Evolutionary conservation across 2,113 vertebrate genomes (phyloP), one percentile per base, ranked within the genome.

Genomic region (Bagarius yarrelli): DNA sequence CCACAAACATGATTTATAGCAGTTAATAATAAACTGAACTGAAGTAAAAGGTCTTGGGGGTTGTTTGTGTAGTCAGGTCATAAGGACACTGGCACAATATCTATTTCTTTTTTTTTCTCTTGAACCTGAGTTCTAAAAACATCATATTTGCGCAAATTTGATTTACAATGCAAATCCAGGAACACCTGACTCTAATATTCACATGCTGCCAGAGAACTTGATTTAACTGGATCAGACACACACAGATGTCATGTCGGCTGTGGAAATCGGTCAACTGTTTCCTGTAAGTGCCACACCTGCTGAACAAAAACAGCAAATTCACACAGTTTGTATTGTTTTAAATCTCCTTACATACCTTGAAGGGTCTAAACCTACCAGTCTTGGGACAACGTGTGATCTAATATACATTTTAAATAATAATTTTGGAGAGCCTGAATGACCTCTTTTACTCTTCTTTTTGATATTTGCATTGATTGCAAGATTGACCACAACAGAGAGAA

Each of bases 141-240:
- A n/a, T 47, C 34, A 76, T 25, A 30, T 59, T 44, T 15, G 9
- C 16, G 56, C 23, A 44, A 25, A 44, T 44, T 27, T 60, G n/a
- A 79, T 69, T 69, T 69, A 40, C 40, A 61, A 32, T 72, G 19
- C 40, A 19, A 60, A 71, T 80, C 53, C 32, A 80, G 30, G 53
- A 47, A 50, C 64, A 69, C 32, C 78, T 50, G 55, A 55, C 18
- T 80, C 34, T 60, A 61, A 80, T 80, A 71, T 52, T 70, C 67
- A 60, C 27, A 60, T n/a, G 55, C 36, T 32, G 23, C 67, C 34
- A 40, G 52, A 70, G 25, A 23, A 12, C 8, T 32, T 61, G 56
- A 81, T 80, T n/a, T 50, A 80, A 55, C 55, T 61, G 55, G 19
- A 78, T 78, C 30, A 34, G 12, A 36, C 40, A 13, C 15, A 8